Base-by-base conservation (phyloP, 2,888 invertebrate genomes). In the Zygogramma bicolorata region DNA sequence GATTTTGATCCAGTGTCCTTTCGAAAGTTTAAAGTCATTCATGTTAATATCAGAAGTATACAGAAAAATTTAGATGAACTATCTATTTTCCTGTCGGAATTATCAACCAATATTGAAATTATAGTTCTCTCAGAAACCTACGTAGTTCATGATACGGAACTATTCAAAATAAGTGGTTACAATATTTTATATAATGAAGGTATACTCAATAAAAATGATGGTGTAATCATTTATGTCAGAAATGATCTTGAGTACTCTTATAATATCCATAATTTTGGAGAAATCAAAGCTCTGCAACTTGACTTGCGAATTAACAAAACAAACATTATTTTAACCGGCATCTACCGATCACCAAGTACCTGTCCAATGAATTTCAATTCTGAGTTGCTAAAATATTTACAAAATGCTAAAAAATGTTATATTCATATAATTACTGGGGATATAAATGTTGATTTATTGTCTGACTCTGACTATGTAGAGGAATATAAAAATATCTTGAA, bases 401-500 rank as follows among this genome's bases (percentile, higher is more conserved):
- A 42, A 42, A 42, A 42, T 42, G 18, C 15, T 42, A 18, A 42
- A 42, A 42, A 42, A 42, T 13, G 0, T 6, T 13, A 42, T 42
- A 42, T 42, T 42, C 42, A 15, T 18, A 42, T 42, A 42, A 42
- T 18, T 15, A 42, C 18, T 42, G 15, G 18, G 13, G 15, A 42
- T 42, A 42, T 42, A 42, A 42, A 42, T 42, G 18, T 42, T 2
- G 22, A 38, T 3, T 34, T 38, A 60, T 38, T 60, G 31, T 34
- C 38, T 20, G 38, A 60, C 49, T 49, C 25, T 25, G 49, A 49
- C 13, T 25, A 25, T 49, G 49, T 49, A 49, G 40, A 68, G 46
- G 53, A 61, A 38, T 68, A 68, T 34, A 61, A 60, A 29, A 68
- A 61, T 60, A 60, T 34, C 20, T 20, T 68, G 60, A 60, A 61